Percentiles rank a stretch among this genome's conserved stretches.
These are phyloP conservation scores for Arrhamphus sclerolepis DNA, from an alignment of 2,797 vertebrate species.

Conservation along the genomic window DNA sequence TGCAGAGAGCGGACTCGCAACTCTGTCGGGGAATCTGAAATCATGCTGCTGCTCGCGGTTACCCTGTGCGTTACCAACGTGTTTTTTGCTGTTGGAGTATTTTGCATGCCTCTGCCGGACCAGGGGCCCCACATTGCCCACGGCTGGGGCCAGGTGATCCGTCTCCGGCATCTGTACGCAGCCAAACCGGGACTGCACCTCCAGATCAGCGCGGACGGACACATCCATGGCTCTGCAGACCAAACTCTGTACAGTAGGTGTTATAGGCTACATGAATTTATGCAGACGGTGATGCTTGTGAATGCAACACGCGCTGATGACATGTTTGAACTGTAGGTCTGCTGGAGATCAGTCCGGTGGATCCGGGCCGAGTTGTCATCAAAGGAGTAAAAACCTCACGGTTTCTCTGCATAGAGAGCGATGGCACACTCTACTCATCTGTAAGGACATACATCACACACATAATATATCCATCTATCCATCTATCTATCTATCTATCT, in stretches of 20 bases:
- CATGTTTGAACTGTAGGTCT: constrained; percentile 79
- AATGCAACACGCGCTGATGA: not conserved
- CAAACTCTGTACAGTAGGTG: constrained; percentile 89
- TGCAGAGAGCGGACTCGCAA: constrained; percentile 16
- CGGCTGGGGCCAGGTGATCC: constrained; percentile 88
- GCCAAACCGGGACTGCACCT: constrained; percentile 86
- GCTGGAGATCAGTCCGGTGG: constrained; percentile 89
- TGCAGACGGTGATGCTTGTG: not conserved
- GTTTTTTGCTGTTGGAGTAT: constrained; percentile 56
- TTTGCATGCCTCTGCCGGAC: constrained; percentile 77
- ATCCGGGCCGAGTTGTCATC: constrained; percentile 87
- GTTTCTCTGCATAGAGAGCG: constrained; percentile 89
- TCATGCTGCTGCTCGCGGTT: constrained; percentile 52
- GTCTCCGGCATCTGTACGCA: constrained; percentile 89
- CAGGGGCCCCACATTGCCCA: constrained; percentile 84
- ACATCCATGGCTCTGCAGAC: constrained; percentile 81
- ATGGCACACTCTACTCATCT: constrained; percentile 86
- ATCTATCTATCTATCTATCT: not conserved
- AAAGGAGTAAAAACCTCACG: constrained; percentile 85
- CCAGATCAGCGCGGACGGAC: constrained; percentile 84
- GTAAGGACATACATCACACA: constrained; percentile 71
- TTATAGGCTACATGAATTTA: no score
- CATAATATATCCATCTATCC: not conserved
- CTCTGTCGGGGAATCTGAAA: not conserved
- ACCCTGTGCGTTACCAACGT: constrained; percentile 61